Evolutionary conservation across 1,140 invertebrate genomes (phyloP).

Genomic region (Leptinotarsa texana): DNA sequence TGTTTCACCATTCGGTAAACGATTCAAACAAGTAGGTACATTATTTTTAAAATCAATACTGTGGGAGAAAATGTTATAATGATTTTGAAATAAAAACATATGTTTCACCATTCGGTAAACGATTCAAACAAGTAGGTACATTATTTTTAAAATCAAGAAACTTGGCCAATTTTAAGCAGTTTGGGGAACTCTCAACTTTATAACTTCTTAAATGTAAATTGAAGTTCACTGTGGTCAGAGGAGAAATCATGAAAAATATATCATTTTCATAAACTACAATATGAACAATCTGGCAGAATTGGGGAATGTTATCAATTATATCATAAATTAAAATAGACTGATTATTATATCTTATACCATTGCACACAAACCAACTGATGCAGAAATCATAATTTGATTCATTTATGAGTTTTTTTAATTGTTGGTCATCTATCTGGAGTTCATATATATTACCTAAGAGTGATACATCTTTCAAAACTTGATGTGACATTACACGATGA

Average conservation of each 20-base stretch:
- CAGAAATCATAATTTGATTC: background rate
- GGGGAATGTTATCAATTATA: background rate
- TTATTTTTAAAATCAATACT: slow-evolving; percentile 2
- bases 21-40: background rate
- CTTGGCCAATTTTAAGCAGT: background rate
- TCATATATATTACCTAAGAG: too few relatives aligned
- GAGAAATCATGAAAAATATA: slow-evolving; percentile 1
- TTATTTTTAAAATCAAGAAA: slow-evolving; percentile 7
- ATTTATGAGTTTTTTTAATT: background rate
- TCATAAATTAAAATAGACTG: slow-evolving; percentile 9
- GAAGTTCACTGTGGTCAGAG: too few relatives aligned
- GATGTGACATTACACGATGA: slow-evolving; percentile 15
- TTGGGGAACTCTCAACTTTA: background rate
- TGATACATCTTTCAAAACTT: slow-evolving; percentile 16
- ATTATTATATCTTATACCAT: slow-evolving; percentile 13
- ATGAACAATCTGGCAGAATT: slow-evolving; percentile 7
- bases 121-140: background rate
- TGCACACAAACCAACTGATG: background rate
- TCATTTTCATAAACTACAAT: slow-evolving; percentile 2
- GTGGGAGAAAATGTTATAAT: background rate
- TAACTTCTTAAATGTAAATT: slow-evolving; percentile 9
- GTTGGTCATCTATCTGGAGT: background rate
- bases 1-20: background rate
- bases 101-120: background rate
- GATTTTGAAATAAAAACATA: slow-evolving; percentile 5